A percentile compares a stretch with the other conserved stretches of the same genome.
Evolutionary conservation across 2,797 vertebrate species (phyloP).

Genomic region (Sebastes wilsoni): DNA sequence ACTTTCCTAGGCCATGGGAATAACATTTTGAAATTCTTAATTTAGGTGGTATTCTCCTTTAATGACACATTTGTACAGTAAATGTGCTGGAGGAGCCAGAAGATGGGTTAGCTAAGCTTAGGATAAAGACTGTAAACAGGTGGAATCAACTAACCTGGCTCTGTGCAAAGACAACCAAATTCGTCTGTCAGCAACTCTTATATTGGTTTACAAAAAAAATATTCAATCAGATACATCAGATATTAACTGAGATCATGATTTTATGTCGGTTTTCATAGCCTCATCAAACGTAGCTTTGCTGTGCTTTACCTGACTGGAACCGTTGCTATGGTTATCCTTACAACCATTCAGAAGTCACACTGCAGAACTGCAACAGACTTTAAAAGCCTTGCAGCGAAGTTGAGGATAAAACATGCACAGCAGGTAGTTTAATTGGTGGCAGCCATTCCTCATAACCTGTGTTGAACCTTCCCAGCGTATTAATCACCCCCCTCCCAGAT

Average conservation of each 20-base stretch:
- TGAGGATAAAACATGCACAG: slow-evolving; percentile 60
- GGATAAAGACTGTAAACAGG: neutral
- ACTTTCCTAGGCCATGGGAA: too few species aligned
- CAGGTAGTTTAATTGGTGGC: slow-evolving; percentile 61
- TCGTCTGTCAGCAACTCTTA: too few species aligned
- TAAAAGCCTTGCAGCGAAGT: slow-evolving; percentile 12
- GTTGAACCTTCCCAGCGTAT: slow-evolving; percentile 60
- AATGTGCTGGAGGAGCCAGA: neutral
- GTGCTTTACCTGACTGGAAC: neutral
- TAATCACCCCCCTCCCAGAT: slow-evolving; percentile 74
- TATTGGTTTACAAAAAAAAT: neutral
- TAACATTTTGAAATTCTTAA: too few species aligned
- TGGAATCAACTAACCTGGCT: neutral
- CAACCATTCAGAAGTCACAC: slow-evolving; percentile 10
- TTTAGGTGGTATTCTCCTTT: too few species aligned
- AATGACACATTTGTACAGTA: neutral
- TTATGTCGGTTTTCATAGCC: neutral
- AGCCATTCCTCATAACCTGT: slow-evolving; percentile 53
- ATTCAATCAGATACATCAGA: neutral
- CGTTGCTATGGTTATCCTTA: slow-evolving; percentile 16
- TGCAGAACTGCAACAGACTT: slow-evolving; percentile 19
- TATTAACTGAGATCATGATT: neutral
- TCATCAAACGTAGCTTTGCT: neutral
- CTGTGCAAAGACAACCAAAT: neutral
- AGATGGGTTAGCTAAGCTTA: neutral